These are phyloP conservation scores for Folsomia manolachei DNA, from an alignment of 2,888 invertebrate genomes.

Conservation along the genomic window DNA sequence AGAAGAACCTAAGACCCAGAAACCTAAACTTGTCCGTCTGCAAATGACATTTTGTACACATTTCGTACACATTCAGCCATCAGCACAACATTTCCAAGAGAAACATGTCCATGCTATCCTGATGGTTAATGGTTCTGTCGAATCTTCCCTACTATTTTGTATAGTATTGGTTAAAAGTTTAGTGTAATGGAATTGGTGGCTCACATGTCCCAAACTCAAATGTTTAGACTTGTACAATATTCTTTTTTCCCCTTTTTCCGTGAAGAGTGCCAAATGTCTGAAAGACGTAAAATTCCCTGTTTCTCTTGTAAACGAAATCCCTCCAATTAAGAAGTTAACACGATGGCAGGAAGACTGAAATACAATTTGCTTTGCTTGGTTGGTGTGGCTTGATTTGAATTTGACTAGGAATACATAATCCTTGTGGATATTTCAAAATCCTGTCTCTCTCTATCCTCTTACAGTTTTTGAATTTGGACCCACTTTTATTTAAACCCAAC, in stretches of 20 bases:
- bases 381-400: no score
- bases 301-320: neutral
- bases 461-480: neutral
- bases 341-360: neutral
- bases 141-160: no score
- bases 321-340: constrained; percentile 7
- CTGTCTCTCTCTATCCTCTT: neutral
- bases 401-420: no score
- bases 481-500: no score
- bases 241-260: neutral
- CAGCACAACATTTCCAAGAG: neutral
- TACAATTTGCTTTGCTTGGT: no score
- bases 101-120: no score
- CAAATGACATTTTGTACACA: neutral
- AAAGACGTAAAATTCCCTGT: neutral
- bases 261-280: neutral
- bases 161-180: no score
- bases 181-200: neutral
- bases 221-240: no score
- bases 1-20: neutral
- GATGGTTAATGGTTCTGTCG: no score
- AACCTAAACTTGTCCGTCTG: neutral
- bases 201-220: neutral
- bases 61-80: neutral
- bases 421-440: no score